Percentiles rank a stretch among this genome's conserved stretches.
Conservation (phyloP, 1,140 invertebrate species). For the Aphelenchoides avenae region DNA sequence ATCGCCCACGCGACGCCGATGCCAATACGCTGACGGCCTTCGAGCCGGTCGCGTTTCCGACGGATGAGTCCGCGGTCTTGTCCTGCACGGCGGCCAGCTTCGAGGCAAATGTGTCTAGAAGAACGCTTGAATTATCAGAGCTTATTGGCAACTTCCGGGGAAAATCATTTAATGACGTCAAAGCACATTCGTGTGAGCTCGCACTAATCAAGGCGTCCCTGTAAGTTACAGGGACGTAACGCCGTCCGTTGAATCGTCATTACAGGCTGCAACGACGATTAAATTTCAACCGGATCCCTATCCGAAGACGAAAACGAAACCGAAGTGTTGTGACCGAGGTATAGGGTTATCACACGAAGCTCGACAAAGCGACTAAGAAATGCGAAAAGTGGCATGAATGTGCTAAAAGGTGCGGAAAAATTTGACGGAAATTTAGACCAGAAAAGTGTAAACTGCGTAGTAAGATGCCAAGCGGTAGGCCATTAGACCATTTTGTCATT, state of each 20-base stretch:
- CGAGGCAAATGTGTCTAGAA: slow-evolving; percentile 87
- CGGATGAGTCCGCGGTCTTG: slow-evolving; percentile 89
- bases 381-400: too few relatives aligned
- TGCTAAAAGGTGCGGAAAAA: too few relatives aligned
- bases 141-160: neutral
- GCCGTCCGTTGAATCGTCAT: neutral
- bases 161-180: neutral
- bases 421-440: too few relatives aligned
- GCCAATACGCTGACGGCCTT: slow-evolving; percentile 84
- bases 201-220: neutral
- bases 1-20: slow-evolving; percentile 58
- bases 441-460: too few relatives aligned
- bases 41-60: slow-evolving; percentile 96
- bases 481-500: too few relatives aligned
- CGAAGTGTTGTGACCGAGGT: too few relatives aligned
- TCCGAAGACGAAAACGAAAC: too few relatives aligned
- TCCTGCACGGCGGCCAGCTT: slow-evolving; percentile 95
- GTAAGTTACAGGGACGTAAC: too few relatives aligned
- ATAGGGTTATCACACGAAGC: slow-evolving; percentile 52
- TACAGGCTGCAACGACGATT: too few relatives aligned
- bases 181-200: neutral
- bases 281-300: too few relatives aligned
- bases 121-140: slow-evolving; percentile 2
- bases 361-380: slow-evolving; percentile 55
- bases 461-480: too few relatives aligned